phyloP scores from a whole-genome alignment of 2,888 invertebrate species.

The Xestia xanthographa region DNA sequence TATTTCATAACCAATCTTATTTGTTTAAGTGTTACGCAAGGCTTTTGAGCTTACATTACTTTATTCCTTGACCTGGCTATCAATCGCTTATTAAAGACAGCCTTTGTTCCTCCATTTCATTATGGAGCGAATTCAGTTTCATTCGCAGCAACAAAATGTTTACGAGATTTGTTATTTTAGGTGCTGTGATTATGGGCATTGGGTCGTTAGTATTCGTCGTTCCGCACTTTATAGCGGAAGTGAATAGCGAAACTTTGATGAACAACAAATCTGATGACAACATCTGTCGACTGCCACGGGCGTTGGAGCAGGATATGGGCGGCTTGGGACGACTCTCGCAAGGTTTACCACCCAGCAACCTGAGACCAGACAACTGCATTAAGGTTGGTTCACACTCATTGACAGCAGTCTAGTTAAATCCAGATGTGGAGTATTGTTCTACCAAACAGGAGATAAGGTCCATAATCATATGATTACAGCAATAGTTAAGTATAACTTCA shows the following conservation, averaged over 20 bases:
- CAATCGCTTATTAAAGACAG: constrained; percentile 42
- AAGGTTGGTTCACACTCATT: constrained; percentile 83
- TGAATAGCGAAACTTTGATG: constrained; percentile 92
- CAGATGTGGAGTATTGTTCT: neutral
- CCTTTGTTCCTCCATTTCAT: constrained; percentile 31
- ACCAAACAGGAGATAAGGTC: neutral
- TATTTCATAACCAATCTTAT: constrained; percentile 10
- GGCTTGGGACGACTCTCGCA: constrained; percentile 93
- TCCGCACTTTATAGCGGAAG: constrained; percentile 97
- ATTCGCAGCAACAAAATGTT: constrained; percentile 23
- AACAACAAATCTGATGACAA: constrained; percentile 94
- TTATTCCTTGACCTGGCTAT: constrained; percentile 55
- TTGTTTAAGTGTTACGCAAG: constrained; percentile 21
- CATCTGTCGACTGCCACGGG: constrained; percentile 94
- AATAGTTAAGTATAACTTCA: neutral
- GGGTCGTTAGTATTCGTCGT: constrained; percentile 98
- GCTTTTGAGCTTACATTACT: constrained; percentile 17
- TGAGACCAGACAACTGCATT: constrained; percentile 95
- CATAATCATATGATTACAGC: neutral
- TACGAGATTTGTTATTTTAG: constrained; percentile 81
- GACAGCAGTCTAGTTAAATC: neutral
- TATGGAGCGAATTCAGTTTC: constrained; percentile 14
- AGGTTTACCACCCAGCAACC: constrained; percentile 94
- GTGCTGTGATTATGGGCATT: constrained; percentile 97
- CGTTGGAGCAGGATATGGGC: constrained; percentile 93